Evolutionary conservation across 1,140 invertebrate genomes (phyloP).

Genomic region (Drosophila varians): DNA sequence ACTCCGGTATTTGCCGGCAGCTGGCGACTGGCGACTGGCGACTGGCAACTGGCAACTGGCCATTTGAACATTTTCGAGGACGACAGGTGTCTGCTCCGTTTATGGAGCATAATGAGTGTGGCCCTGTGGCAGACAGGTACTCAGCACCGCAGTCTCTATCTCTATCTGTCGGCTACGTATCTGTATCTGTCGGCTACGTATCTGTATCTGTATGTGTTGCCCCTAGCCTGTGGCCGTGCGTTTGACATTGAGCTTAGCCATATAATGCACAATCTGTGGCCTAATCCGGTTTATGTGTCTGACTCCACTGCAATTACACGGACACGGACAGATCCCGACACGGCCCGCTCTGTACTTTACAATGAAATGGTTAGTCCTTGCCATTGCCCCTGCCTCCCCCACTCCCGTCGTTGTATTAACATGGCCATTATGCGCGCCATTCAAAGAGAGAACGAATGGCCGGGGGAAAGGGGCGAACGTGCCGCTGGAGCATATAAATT

Average conservation of each 20-base stretch:
- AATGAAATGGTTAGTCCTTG: conserved; percentile 28
- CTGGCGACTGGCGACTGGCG: too few relatives aligned
- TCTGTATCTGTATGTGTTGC: not conserved
- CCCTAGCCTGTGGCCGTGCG: conserved; percentile 3
- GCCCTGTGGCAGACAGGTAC: conserved; percentile 11
- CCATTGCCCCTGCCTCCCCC: not conserved
- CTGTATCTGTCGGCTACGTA: not conserved
- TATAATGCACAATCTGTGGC: conserved; percentile 52
- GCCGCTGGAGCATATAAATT: conserved; percentile 53
- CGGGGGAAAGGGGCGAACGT: conserved; percentile 1
- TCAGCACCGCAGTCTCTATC: conserved; percentile 8
- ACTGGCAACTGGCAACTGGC: not conserved
- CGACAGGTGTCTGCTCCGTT: conserved; percentile 10
- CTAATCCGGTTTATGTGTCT: conserved; percentile 68
- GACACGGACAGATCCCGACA: conserved; percentile 16
- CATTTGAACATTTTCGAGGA: not conserved
- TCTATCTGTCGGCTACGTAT: not conserved
- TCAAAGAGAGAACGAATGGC: not conserved
- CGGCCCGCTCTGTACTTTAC: conserved; percentile 32
- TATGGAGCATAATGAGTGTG: conserved; percentile 21
- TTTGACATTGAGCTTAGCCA: conserved; percentile 28
- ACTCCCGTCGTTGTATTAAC: conserved; percentile 43
- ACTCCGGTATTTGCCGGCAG: not conserved
- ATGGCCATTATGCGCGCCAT: conserved; percentile 62
- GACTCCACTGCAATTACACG: conserved; percentile 58